Conservation (phyloP, 2,797 vertebrate species). For the Parotocinclus haroldoi region DNA sequence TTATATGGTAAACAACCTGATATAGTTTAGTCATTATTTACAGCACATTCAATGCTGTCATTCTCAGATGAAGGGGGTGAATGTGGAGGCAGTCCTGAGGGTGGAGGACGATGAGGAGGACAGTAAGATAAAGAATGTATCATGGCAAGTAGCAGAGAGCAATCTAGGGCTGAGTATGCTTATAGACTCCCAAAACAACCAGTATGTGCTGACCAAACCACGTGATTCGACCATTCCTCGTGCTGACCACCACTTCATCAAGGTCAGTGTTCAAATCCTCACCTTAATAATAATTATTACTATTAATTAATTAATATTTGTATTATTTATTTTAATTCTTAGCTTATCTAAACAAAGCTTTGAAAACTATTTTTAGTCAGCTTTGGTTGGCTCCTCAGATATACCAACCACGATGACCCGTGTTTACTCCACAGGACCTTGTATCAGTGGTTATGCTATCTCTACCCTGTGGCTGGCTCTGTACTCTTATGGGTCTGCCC, state of each 20-base stretch:
- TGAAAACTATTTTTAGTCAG: too few species aligned
- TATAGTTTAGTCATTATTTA: too few species aligned
- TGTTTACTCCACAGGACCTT: constrained; percentile 77
- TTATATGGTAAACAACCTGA: too few species aligned
- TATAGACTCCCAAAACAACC: constrained; percentile 98
- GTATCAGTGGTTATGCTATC: constrained; percentile 92
- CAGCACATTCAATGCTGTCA: neutral
- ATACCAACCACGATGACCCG: neutral
- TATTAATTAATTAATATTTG: too few species aligned
- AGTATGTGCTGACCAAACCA: constrained; percentile 94
- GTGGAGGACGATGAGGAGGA: constrained; percentile 90
- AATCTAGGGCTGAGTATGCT: constrained; percentile 94
- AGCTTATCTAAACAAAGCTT: too few species aligned
- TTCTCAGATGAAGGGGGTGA: constrained; percentile 88
- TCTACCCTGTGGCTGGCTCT: constrained; percentile 93
- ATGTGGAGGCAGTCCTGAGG: constrained; percentile 91
- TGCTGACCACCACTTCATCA: constrained; percentile 94
- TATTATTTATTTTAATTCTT: too few species aligned
- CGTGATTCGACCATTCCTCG: constrained; percentile 93
- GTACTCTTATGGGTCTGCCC: constrained; percentile 83
- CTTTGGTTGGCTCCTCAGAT: too few species aligned
- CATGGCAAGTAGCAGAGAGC: constrained; percentile 79
- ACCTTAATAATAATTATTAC: too few species aligned
- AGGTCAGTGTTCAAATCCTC: constrained; percentile 63
- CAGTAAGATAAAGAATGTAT: constrained; percentile 80